A percentile compares a stretch with the other conserved stretches of the same genome.
These are phyloP conservation scores for Donacobius atricapilla DNA, from an alignment of 2,113 vertebrate genomes.

Conservation along the genomic window DNA sequence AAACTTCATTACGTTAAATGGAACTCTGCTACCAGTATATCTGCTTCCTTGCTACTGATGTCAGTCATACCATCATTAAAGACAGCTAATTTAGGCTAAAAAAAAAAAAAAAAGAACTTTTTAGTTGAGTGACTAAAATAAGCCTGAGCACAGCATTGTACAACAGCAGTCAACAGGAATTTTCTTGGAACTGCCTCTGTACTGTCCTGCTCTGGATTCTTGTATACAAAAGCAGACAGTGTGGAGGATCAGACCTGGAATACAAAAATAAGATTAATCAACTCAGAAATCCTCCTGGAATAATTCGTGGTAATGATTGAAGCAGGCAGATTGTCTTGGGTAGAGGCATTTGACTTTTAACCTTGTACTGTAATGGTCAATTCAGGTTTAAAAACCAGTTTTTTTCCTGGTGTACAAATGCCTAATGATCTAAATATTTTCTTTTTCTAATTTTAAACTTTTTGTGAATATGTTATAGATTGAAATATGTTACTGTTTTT, in stretches of 20 bases:
- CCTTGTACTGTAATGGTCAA: background rate
- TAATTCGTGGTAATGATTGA: background rate
- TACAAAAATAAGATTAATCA: background rate
- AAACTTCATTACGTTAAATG: background rate
- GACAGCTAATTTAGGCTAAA: background rate
- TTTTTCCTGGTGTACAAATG: background rate
- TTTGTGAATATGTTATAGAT: background rate
- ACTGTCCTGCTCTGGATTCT: background rate
- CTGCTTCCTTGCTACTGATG: background rate
- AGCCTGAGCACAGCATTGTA: background rate
- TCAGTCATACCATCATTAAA: background rate
- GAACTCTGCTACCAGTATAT: background rate
- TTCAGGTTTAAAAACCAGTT: background rate
- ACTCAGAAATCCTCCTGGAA: background rate
- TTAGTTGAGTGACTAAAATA: background rate
- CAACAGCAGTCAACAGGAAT: background rate
- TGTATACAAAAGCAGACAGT: background rate
- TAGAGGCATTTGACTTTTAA: background rate
- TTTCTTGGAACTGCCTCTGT: background rate
- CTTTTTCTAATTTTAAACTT: background rate
- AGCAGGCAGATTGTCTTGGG: background rate
- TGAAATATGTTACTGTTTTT: background rate
- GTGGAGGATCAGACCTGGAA: background rate
- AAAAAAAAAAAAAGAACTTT: background rate
- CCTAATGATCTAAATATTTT: background rate